Base-by-base conservation (phyloP, 2,888 invertebrate species). In the Phlogophora meticulosa region DNA sequence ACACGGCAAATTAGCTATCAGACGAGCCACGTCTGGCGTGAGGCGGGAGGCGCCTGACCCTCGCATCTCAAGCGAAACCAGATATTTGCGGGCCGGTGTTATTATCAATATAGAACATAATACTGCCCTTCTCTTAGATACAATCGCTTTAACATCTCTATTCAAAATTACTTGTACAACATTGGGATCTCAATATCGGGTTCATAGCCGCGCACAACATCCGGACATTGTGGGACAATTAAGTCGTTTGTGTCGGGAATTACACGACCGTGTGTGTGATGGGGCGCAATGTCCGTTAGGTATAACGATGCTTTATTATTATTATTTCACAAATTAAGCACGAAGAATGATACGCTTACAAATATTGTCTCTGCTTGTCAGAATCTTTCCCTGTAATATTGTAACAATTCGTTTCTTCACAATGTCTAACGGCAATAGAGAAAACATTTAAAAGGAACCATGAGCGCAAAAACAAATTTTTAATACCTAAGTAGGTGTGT, bases 141-240 rank as follows among this genome's bases (percentile, higher is more conserved):
- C 46, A 57, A 63, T 53, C 52, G 63, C 57, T 57, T 48, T 53
- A 40, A 77, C 40, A 57, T 63, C 72, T 57, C 76, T 28, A 46
- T 63, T 53, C 43, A 45, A 34, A 46, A 63, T 77, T 63, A 77
- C 34, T 76, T 45, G 38, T 46, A 76, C 43, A 43, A 72, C 46
- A 49, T 28, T 40, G 34, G 74, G 48, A 40, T 67, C 40, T 51
- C 34, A 32, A 34, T 56, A 49, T 43, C n/a, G 24, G 66, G 38
- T 38, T 55, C n/a, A 22, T 28, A 43, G 38, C 53, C 43, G 11
- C 40, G 28, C 34, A 38, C 34, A 24, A 74, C n/a, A 32, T 20
- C 7, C 20, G 53, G 68, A 28, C 10, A 52, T 20, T 45, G 36
- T 32, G 24, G 17, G 45, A 5, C 20, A 17, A 46, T 52, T 32